Evolutionary conservation across 2,113 vertebrate species (phyloP).

Genomic region (Gymnarchus niloticus): DNA sequence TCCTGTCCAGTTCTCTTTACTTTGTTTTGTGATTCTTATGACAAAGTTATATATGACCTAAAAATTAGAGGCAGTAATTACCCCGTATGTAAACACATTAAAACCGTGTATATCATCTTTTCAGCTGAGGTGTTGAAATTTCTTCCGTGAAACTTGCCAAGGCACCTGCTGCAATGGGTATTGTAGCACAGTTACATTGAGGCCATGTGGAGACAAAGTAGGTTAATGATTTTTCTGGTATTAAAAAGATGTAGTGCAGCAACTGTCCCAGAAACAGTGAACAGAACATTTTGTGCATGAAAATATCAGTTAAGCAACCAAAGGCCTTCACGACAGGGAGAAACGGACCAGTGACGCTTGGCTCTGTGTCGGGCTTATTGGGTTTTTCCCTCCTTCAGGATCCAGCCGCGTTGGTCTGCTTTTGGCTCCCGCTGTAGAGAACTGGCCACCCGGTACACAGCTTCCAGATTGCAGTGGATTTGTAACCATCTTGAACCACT

Average conservation of each 20-base stretch:
- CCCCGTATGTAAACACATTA: neutral
- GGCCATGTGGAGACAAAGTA: neutral
- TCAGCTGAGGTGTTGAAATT: neutral
- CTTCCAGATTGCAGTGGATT: neutral
- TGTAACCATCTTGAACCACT: neutral
- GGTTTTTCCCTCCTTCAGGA: neutral
- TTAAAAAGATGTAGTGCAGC: neutral
- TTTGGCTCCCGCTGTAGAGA: neutral
- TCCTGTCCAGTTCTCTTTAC: neutral
- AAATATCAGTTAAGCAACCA: neutral
- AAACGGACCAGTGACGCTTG: neutral
- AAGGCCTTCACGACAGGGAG: neutral
- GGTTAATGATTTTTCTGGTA: neutral
- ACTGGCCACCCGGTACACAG: neutral
- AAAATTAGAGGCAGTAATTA: neutral
- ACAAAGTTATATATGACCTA: neutral
- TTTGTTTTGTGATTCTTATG: neutral
- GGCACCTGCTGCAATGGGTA: neutral
- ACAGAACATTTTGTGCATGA: neutral
- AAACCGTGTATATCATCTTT: neutral
- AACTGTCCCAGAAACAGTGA: neutral
- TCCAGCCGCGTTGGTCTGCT: neutral
- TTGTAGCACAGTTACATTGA: neutral
- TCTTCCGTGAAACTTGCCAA: neutral
- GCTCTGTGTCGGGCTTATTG: neutral